Conservation (phyloP, 2,797 vertebrate genomes). For the Crocidura indochinensis region DNA sequence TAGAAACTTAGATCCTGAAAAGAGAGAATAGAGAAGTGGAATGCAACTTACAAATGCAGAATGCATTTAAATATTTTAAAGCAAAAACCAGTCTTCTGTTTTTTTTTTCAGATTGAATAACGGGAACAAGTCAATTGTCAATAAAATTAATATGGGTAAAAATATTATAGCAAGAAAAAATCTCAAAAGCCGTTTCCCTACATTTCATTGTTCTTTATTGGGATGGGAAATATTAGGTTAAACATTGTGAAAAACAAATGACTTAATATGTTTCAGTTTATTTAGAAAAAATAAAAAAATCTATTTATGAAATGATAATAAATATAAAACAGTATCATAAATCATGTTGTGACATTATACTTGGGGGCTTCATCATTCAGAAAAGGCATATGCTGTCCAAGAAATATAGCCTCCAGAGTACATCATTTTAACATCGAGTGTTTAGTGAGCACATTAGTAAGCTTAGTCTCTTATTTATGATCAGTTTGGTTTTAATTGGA, state of each 20-base stretch:
- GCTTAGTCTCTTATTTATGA: slow-evolving; percentile 64
- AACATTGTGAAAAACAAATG: slow-evolving; percentile 40
- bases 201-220: background rate
- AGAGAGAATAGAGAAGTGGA: background rate
- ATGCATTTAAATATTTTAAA: background rate
- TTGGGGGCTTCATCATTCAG: slow-evolving; percentile 45
- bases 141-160: background rate
- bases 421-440: slow-evolving; percentile 54
- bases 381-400: slow-evolving; percentile 44
- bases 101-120: slow-evolving; percentile 43
- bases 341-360: slow-evolving; percentile 51
- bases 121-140: background rate
- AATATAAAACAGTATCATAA: slow-evolving; percentile 65
- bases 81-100: slow-evolving; percentile 13
- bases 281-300: slow-evolving; percentile 3
- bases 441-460: slow-evolving; percentile 56
- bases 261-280: background rate
- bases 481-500: slow-evolving; percentile 57
- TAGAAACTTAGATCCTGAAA: background rate
- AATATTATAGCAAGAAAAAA: background rate
- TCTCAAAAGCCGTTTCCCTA: background rate
- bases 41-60: background rate
- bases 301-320: slow-evolving; percentile 60
- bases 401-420: slow-evolving; percentile 56
- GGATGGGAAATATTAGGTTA: background rate